Evolutionary conservation across 2,888 invertebrate species (phyloP).

Genomic region (Argyresthia albistria): DNA sequence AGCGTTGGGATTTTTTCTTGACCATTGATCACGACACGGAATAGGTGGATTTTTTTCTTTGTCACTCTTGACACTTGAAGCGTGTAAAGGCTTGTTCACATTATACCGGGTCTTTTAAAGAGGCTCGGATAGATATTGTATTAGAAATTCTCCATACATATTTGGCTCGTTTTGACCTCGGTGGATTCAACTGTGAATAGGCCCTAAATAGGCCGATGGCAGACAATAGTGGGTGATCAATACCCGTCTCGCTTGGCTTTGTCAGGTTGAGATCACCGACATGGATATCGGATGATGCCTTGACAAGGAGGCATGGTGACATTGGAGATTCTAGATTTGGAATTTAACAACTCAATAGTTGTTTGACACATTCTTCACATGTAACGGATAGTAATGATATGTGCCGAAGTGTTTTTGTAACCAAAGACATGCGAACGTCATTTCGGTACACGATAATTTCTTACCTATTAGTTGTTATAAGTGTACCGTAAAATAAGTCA

Average conservation of each 20-base stretch:
- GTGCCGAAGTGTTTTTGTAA: neutral
- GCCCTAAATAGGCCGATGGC: slow-evolving; percentile 41
- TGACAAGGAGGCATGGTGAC: no score
- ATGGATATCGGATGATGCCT: no score
- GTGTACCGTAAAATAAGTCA: no score
- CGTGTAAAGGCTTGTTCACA: no score
- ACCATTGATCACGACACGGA: no score
- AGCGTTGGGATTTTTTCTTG: slow-evolving; percentile 11
- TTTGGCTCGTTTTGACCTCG: slow-evolving; percentile 56
- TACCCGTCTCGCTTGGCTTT: slow-evolving; percentile 14
- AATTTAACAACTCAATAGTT: no score
- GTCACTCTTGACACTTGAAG: neutral
- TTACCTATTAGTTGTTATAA: no score
- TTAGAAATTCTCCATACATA: neutral
- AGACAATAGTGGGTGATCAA: slow-evolving; percentile 47
- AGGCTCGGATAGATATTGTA: no score
- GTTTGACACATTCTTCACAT: no score
- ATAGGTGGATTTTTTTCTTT: no score
- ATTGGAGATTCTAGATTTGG: neutral
- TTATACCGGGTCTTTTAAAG: no score
- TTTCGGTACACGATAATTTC: no score
- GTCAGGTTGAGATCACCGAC: slow-evolving; percentile 3
- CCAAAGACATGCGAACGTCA: slow-evolving; percentile 33
- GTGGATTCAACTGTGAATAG: slow-evolving; percentile 63
- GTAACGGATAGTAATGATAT: neutral